Evolutionary conservation across 1,140 invertebrate species (phyloP).

Genomic region (Drosophila trapezifrons): DNA sequence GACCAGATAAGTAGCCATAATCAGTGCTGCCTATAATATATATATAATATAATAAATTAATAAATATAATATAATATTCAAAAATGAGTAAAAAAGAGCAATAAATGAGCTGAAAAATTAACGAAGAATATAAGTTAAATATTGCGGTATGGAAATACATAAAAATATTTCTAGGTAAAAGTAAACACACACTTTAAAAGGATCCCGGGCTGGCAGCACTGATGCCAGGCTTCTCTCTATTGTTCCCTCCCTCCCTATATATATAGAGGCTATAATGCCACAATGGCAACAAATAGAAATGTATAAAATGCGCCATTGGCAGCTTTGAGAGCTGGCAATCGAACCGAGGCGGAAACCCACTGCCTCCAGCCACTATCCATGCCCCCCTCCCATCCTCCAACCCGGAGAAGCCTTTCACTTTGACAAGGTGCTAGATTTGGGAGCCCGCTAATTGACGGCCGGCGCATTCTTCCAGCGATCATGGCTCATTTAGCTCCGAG

Average conservation of each 20-base stretch:
- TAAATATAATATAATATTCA: background rate
- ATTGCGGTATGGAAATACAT: too few species aligned
- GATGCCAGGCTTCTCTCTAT: background rate
- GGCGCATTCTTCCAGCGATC: constrained; percentile 36
- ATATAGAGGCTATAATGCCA: constrained; percentile 1
- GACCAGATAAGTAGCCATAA: background rate
- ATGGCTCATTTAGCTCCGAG: constrained; percentile 49
- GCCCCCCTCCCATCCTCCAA: background rate
- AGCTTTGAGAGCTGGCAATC: constrained; percentile 59
- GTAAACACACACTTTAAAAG: background rate
- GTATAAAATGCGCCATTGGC: constrained; percentile 75
- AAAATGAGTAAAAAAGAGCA: background rate
- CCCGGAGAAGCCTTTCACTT: constrained; percentile 62
- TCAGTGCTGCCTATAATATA: background rate
- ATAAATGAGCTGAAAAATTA: background rate
- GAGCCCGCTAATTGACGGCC: constrained; percentile 64
- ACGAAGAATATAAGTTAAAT: background rate
- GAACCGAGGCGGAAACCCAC: constrained; percentile 15
- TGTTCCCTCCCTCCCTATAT: background rate
- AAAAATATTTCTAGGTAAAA: too few species aligned
- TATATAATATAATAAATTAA: background rate
- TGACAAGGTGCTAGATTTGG: constrained; percentile 75
- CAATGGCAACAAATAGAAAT: constrained; percentile 42
- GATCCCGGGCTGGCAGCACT: background rate
- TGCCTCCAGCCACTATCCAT: background rate